These are phyloP conservation scores for Ramazzottius varieornatus DNA, from an alignment of 2,888 invertebrate species.

Conservation along the genomic window DNA sequence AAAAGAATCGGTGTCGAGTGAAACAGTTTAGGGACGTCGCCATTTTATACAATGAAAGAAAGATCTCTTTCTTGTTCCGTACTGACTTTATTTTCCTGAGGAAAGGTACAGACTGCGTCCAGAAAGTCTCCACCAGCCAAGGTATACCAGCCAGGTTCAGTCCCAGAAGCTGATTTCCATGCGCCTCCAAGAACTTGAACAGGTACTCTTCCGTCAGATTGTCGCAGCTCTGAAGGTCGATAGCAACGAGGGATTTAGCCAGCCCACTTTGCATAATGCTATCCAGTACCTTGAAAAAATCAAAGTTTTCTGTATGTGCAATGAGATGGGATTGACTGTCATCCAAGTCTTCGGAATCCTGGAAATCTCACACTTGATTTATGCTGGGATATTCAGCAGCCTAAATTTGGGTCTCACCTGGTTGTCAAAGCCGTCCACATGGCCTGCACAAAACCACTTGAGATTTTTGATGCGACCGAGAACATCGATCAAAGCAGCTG, in stretches of 20 bases:
- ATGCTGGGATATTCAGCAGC: background rate
- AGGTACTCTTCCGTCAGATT: slow-evolving; percentile 75
- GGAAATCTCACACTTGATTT: too few species aligned
- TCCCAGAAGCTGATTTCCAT: slow-evolving; percentile 65
- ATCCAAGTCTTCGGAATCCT: too few species aligned
- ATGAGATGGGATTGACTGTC: too few species aligned
- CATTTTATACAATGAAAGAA: background rate
- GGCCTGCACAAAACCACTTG: slow-evolving; percentile 65
- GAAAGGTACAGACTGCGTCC: slow-evolving; percentile 77
- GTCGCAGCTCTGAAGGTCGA: slow-evolving; percentile 83
- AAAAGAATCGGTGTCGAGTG: too few species aligned
- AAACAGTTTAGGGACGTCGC: too few species aligned
- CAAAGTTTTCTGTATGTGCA: too few species aligned
- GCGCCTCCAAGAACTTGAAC: slow-evolving; percentile 62
- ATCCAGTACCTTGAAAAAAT: slow-evolving; percentile 38
- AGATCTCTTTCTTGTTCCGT: background rate
- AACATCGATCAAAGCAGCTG: slow-evolving; percentile 76
- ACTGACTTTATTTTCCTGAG: slow-evolving; percentile 63
- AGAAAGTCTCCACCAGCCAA: slow-evolving; percentile 88
- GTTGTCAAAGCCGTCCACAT: slow-evolving; percentile 90
- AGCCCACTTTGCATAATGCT: slow-evolving; percentile 63
- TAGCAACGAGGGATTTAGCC: slow-evolving; percentile 43
- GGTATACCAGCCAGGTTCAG: slow-evolving; percentile 77
- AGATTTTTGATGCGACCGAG: slow-evolving; percentile 56
- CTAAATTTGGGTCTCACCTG: slow-evolving; percentile 27